Evolutionary conservation across 2,888 invertebrate genomes (phyloP).

Genomic region (Ligdia adustata): DNA sequence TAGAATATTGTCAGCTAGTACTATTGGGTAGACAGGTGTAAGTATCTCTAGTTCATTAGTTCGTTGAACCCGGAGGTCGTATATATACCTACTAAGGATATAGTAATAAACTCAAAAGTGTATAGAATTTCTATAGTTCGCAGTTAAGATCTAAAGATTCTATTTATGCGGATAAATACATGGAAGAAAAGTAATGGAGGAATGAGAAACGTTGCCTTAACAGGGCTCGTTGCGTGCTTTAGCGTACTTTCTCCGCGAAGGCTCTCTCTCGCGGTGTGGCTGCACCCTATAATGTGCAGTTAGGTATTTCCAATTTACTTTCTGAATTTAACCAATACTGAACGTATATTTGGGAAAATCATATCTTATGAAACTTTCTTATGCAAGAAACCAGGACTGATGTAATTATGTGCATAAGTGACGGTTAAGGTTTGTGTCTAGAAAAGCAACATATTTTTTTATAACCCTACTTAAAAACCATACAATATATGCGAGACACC

Average conservation of each 20-base stretch:
- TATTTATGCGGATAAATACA: constrained; percentile 28
- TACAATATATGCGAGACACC: constrained; percentile 12
- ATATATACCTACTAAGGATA: constrained; percentile 20
- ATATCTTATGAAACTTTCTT: constrained; percentile 30
- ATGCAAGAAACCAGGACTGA: neutral
- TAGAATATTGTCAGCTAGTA: constrained; percentile 6
- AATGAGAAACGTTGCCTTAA: constrained; percentile 76
- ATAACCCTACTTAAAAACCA: constrained; percentile 25
- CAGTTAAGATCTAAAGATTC: constrained; percentile 11
- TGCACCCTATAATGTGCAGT: constrained; percentile 51
- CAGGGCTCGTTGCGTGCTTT: constrained; percentile 57
- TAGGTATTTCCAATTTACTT: constrained; percentile 38
- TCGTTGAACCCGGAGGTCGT: constrained; percentile 37
- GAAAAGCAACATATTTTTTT: constrained; percentile 40
- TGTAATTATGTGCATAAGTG: no score
- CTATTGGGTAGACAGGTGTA: constrained; percentile 12
- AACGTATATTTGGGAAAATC: constrained; percentile 18
- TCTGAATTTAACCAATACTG: constrained; percentile 29
- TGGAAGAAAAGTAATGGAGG: constrained; percentile 45
- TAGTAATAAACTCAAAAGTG: constrained; percentile 15
- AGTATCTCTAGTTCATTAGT: constrained; percentile 20
- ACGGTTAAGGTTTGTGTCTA: no score
- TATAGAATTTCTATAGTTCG: constrained; percentile 2
- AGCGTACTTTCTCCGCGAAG: constrained; percentile 68
- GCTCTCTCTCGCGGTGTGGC: constrained; percentile 54